Percentiles rank a stretch among this genome's conserved stretches.
Evolutionary conservation across 2,113 vertebrate species (phyloP).

Genomic region (Oreocharis arfaki): DNA sequence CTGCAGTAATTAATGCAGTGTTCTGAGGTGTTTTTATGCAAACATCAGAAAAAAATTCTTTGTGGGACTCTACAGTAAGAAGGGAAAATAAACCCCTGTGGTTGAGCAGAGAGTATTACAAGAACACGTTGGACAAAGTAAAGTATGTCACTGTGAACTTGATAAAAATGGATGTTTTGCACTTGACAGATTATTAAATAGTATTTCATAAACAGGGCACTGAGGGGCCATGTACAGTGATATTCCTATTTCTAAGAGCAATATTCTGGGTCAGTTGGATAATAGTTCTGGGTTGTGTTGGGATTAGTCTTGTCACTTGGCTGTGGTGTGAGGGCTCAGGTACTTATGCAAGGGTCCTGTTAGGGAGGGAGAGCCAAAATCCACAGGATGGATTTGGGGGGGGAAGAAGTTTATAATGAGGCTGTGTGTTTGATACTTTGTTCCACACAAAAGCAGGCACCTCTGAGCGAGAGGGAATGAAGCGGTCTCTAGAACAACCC

Average conservation of each 20-base stretch:
- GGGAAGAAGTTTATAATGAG: background rate
- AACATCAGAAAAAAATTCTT: background rate
- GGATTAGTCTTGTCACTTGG: background rate
- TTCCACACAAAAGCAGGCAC: background rate
- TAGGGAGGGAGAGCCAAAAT: background rate
- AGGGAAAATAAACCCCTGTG: background rate
- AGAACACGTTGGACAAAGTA: background rate
- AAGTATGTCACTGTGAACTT: background rate
- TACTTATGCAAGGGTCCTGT: background rate
- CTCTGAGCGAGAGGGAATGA: background rate
- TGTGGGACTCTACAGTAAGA: background rate
- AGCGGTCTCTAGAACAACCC: background rate
- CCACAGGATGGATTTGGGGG: rapidly evolving
- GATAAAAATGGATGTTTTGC: background rate
- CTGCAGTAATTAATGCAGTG: background rate
- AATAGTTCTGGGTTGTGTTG: background rate
- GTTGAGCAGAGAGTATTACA: too few species aligned
- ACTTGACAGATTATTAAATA: background rate
- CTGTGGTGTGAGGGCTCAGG: background rate
- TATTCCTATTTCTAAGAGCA: background rate
- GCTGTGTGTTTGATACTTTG: background rate
- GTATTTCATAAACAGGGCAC: rapidly evolving
- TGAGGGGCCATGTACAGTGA: rapidly evolving
- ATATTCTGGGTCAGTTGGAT: background rate
- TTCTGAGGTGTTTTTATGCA: background rate